These are phyloP conservation scores for Enteromius argenteus DNA, from an alignment of 2,797 vertebrate genomes.

Conservation along the genomic window DNA sequence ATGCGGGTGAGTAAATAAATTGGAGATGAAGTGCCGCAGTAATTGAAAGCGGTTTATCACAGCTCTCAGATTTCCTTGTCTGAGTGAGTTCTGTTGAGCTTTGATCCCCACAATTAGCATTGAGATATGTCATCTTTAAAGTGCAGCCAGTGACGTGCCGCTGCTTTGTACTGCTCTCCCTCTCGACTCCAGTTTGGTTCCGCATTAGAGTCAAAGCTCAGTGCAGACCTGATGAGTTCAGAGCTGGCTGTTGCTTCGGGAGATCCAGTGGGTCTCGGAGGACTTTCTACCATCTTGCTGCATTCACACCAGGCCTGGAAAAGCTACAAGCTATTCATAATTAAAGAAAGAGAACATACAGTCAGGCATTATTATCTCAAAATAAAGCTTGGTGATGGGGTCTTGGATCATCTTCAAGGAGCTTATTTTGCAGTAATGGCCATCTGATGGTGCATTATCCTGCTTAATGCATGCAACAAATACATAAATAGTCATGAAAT, in stretches of 20 bases:
- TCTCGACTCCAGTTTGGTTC: background rate
- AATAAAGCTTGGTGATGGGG: background rate
- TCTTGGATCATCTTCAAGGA: background rate
- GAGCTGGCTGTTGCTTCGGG: background rate
- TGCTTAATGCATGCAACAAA: background rate
- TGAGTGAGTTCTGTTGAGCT: conserved; percentile 39
- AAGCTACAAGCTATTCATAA: background rate
- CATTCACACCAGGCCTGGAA: background rate
- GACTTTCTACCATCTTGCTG: background rate
- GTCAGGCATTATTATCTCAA: background rate
- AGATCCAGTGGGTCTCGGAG: background rate
- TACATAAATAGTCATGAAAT: background rate
- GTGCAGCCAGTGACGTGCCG: background rate
- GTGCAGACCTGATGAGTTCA: background rate
- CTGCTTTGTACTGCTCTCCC: conserved; percentile 14
- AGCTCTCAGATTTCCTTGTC: conserved; percentile 42
- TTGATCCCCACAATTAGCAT: conserved; percentile 50
- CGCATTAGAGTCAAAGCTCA: background rate
- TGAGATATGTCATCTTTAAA: conserved; percentile 31
- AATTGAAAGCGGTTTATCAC: conserved; percentile 55
- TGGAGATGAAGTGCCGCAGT: conserved; percentile 34
- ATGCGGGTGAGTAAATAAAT: conserved; percentile 18
- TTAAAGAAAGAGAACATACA: background rate
- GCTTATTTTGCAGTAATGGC: background rate
- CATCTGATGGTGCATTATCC: background rate